Evolutionary conservation across 1,140 invertebrate species (phyloP).

Genomic region (Mactra quadrangularis): DNA sequence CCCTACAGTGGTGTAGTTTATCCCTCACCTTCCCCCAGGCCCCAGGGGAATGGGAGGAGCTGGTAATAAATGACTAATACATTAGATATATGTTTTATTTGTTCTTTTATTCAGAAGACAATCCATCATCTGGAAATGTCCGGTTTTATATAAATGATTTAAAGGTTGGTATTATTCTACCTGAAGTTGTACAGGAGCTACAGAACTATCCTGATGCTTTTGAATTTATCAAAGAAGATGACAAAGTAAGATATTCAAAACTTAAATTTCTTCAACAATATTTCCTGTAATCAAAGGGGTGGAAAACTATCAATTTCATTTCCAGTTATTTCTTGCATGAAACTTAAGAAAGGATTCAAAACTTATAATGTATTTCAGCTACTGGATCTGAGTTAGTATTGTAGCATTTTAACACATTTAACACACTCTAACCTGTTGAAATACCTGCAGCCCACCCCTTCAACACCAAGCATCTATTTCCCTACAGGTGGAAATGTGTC

Average conservation of each 20-base stretch:
- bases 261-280: background rate
- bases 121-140: background rate
- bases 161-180: slow-evolving; percentile 93
- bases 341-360: background rate
- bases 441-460: too few relatives aligned
- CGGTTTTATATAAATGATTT: slow-evolving; percentile 92
- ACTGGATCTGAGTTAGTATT: background rate
- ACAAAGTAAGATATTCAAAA: slow-evolving; percentile 77
- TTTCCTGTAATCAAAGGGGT: background rate
- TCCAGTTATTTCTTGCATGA: background rate
- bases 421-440: too few relatives aligned
- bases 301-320: background rate
- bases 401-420: background rate
- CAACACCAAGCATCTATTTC: too few relatives aligned
- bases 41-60: too few relatives aligned
- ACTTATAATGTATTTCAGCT: background rate
- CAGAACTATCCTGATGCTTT: slow-evolving; percentile 92
- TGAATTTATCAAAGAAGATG: slow-evolving; percentile 82
- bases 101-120: background rate
- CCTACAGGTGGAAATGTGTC: too few relatives aligned
- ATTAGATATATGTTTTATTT: too few relatives aligned
- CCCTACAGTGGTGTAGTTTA: too few relatives aligned
- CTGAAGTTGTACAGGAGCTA: slow-evolving; percentile 91
- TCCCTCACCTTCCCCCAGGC: too few relatives aligned
- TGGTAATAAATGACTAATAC: too few relatives aligned